Evolutionary conservation across 2,888 invertebrate species (phyloP), one percentile per base, ranked within the genome.

Genomic region (Eupithecia pulchellata): DNA sequence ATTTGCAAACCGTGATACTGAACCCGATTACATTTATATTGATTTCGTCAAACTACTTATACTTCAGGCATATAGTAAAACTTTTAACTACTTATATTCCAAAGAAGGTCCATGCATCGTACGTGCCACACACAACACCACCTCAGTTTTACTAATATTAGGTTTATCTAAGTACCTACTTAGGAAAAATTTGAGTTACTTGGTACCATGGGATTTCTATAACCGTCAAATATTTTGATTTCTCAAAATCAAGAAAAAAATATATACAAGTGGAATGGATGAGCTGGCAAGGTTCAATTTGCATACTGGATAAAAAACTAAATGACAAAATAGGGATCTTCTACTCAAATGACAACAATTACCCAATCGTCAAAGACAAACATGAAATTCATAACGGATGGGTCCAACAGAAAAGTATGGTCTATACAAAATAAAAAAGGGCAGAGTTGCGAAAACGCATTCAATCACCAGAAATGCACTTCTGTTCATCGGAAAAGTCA

Each of bases 401-500:
- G 47, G 47, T 52, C 52, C 25, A 57, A 57, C 14, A 29, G 8
- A 57, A 57, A 57, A 42, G 42, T n/a, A 47, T 25, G 13, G 29
- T 57, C 57, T 57, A 57, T 52, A 4, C 4, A 52, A 52, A 52
- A 47, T 47, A 47, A 60, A 66, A 69, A 47, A 42, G 30, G 32
- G 29, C 36, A 57, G 55, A 61, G 57, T 47, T 47, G 42, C 14
- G 32, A 52, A 58, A 65, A 85, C 34, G 61, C 20, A 61, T 4
- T 34, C 32, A 61, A 25, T 61, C 94, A 94, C 94, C 94, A 77
- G 92, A 89, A 95, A 96, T 95, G 95, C 98, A 98, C 95, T 97
- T 97, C 93, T 97, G 97, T 95, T 98, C 98, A 90, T 98, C 98
- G 86, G 97, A 97, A 96, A 97, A 97, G 95, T 98, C 97, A 93